These are phyloP conservation scores for Minunthozetes semirufus DNA, from an alignment of 2,888 invertebrate species.

Conservation along the genomic window DNA sequence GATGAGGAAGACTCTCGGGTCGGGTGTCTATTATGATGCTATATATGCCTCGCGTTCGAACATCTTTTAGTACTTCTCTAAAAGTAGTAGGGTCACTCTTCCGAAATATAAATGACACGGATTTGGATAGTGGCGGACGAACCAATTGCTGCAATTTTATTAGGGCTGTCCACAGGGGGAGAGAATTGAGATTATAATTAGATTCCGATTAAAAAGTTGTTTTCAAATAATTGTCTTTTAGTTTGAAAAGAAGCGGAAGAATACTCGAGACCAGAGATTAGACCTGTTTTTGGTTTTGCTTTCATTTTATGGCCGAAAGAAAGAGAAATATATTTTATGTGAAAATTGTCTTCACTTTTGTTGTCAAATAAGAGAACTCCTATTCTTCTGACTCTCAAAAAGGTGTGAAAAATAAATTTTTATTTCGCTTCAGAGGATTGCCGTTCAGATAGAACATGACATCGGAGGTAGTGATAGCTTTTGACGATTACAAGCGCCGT, in stretches of 20 bases:
- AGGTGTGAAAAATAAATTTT: slow-evolving; percentile 14
- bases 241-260: neutral
- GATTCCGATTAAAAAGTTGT: no score
- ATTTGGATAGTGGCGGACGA: slow-evolving; percentile 55
- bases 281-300: neutral
- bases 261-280: neutral
- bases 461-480: neutral
- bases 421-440: slow-evolving; percentile 10
- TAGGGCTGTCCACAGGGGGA: slow-evolving; percentile 55
- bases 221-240: neutral
- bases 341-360: neutral
- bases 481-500: neutral
- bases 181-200: neutral
- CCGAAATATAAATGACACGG: slow-evolving; percentile 60
- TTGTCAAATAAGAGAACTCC: slow-evolving; percentile 6
- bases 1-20: slow-evolving; percentile 64
- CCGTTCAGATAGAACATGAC: neutral
- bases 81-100: slow-evolving; percentile 61
- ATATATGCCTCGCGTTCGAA: slow-evolving; percentile 76
- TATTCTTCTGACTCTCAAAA: neutral
- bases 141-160: slow-evolving; percentile 77
- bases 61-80: slow-evolving; percentile 66
- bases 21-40: slow-evolving; percentile 80
- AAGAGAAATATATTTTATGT: neutral
- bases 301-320: neutral